Base-by-base conservation (phyloP, 2,797 vertebrate genomes). In the Rousettus madagascariensis region DNA sequence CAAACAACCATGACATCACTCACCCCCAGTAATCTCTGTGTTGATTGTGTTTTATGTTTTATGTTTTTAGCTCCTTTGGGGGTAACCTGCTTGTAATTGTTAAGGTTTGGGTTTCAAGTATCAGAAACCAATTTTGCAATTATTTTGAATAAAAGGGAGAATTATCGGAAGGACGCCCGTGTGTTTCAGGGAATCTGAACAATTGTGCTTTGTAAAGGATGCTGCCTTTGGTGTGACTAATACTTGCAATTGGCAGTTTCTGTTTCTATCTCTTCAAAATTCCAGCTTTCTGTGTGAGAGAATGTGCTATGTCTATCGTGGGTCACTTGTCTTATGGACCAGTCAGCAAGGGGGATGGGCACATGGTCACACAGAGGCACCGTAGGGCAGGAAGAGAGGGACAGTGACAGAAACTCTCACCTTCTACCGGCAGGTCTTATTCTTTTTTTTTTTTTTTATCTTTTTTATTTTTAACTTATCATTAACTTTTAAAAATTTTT, bases 91-190 rank as follows among this genome's bases (percentile, higher is more conserved):
- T 87, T 79, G 46, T 69, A 92, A 69, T 75, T 90, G 53, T 75
- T 57, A 75, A 71, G 33, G 53, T 41, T 28, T 57, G 49, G 43
- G 91, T 91, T 90, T 92, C 85, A 83, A 26, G 46, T 59, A 53
- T 74, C 85, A 85, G 93, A 96, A 90, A 92, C 74, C 22, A 53
- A 69, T 10, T 51, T 51, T 65, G 41, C 49, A 43, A 78, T 72
- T 74, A 89, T 74, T 95, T 69, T 55, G 68, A 95, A 43, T 19
- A 65, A 75, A 90, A 82, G 84, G 46, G 36, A 80, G 83, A 91
- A 72, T 89, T 75, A 28, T n/a, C 75, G 88, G 85, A 92, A 92
- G 43, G 80, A 36, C 7, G 74, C 36, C 65, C 65, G 26, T 20
- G 2, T 11, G 46, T 79, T 69, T 91, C 65, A 41, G 49, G 78